Base-by-base conservation (phyloP, 2,797 vertebrate species). In the Antennarius maculatus region DNA sequence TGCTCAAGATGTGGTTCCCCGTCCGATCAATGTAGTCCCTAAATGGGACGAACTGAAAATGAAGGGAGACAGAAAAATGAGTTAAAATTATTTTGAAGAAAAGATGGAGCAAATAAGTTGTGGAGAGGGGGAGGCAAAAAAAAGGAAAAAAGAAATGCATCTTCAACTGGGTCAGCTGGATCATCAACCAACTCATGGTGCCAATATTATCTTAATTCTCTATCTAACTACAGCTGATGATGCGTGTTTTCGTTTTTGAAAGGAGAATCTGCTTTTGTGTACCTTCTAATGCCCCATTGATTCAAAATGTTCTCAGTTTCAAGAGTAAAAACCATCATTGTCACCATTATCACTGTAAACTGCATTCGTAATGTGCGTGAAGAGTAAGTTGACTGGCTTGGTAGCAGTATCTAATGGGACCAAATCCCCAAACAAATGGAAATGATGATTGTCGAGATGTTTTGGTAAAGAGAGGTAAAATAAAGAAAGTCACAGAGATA, bases 11-110 rank as follows among this genome's bases (percentile, higher is more conserved):
- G 67, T 98, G 95, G 91, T 97, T 97, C 61, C 97, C 97, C 0
- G 95, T 97, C 79, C 96, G 92, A 92, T 98, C 97, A 10, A 98
- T 94, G 74, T 99, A 99, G 86, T 99, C 97, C 47, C 97, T 92
- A 90, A 99, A 99, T 0, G 97, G 97, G 69, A 99, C 97, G 54
- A 99, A 99, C 97, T 99, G 71, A 46, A 7, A 61, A 41, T 51
- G 28, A 34, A 8, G 7, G 42, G 8, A 59, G 43, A 49, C 27
- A 29, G 10, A 5, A 50, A 39, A 16, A 5, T n/a, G 13, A 45
- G n/a, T 31, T 51, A 0, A 45, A 47, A 7, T 14, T 37, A 37
- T 11, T 29, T 23, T 13, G 1, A 51, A 46, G 23, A 43, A 5
- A 23, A 34, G n/a, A 7, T 17, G 13, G 18, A 16, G 14, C 5